Evolutionary conservation across 2,797 vertebrate genomes (phyloP).

Genomic region (Dallia pectoralis): DNA sequence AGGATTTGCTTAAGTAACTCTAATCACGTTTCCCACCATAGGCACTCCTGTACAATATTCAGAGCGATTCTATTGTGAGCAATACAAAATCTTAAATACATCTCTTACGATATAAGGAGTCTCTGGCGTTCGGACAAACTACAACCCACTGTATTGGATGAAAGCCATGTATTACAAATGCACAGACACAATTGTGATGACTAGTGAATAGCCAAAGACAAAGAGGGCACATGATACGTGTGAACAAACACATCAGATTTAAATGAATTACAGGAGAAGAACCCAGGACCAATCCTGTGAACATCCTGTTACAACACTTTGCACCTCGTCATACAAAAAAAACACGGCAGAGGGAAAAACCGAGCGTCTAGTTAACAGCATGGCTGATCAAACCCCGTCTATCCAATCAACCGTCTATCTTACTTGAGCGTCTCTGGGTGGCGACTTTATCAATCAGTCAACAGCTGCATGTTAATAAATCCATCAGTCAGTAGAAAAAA

Average conservation of each 20-base stretch:
- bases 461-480: not conserved
- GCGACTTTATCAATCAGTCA: not conserved
- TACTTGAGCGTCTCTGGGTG: no score
- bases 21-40: conserved; percentile 8
- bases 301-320: no score
- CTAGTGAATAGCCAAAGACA: conserved; percentile 20
- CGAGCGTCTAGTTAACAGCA: no score
- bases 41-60: conserved; percentile 17
- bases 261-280: no score
- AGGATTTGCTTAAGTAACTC: not conserved
- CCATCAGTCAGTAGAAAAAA: conserved; percentile 4
- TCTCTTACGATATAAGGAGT: no score
- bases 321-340: no score
- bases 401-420: no score
- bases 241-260: conserved; percentile 9
- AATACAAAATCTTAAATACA: not conserved
- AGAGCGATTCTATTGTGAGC: not conserved
- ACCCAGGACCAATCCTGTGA: no score
- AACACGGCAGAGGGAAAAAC: not conserved
- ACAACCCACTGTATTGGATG: conserved; percentile 1
- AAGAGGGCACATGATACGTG: conserved; percentile 5
- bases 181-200: conserved; percentile 7
- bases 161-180: conserved; percentile 22
- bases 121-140: no score
- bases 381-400: no score